Base-by-base conservation (phyloP, 2,113 vertebrate species). In the Aspidoscelis tigris region DNA sequence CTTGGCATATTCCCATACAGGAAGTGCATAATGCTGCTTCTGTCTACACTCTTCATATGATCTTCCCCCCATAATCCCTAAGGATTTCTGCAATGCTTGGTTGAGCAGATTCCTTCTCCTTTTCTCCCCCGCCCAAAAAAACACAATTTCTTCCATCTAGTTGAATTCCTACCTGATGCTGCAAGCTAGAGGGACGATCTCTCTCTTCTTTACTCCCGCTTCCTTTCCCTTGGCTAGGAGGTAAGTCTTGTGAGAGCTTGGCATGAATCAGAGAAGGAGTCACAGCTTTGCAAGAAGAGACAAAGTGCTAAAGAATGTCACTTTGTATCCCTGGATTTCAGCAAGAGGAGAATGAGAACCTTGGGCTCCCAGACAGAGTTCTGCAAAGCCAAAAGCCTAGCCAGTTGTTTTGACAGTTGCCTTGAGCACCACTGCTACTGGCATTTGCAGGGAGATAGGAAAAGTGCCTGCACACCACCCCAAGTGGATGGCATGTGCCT, bases 401-500 rank as follows among this genome's bases (percentile, higher is more conserved):
- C 5, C 71, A 2, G 2, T 11, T 14, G 7, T 10, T 75, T 76
- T 39, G 64, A 20, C 8, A n/a, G 20, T 2, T 84, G 16, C 20
- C 81, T 14, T 1, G 4, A 55, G 26, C 69, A 22, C 21, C 7
- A 39, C 75, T 72, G 43, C 26, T 68, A 76, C 44, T 24, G 71
- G 20, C 55, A 9, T 26, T 20, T 20, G 4, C 12, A 11, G 81
- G 61, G 53, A 39, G 41, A 21, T 74, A 72, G 41, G 43, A n/a
- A 14, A 10, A 7, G 53, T 24, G 66, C 1, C 41, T 44, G 64
- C 16, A 69, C 44, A 69, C n/a, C 24, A 3, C 9, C 26, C 65
- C 12, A 77, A 33, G 16, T 61, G 26, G 0, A 0, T 0, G 8
- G 20, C 83, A n/a, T 1, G 1, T 12, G 26, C 20, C 10, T 5